These are phyloP conservation scores for Apus apus DNA, from an alignment of 2,113 vertebrate species.

Conservation along the genomic window DNA sequence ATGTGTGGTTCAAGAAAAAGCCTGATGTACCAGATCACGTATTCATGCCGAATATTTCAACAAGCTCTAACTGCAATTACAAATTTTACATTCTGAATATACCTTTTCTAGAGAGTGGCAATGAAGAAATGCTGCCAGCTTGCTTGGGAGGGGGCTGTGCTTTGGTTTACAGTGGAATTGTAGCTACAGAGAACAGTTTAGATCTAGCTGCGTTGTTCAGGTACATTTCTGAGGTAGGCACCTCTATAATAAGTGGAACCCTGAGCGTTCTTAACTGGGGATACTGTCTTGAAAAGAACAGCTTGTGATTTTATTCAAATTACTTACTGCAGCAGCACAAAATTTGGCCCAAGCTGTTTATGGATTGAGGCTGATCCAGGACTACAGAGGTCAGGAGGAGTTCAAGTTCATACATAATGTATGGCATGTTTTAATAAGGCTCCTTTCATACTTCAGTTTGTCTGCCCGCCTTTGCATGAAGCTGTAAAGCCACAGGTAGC, in stretches of 20 bases:
- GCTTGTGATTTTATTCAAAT: constrained; percentile 59
- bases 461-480: constrained; percentile 57
- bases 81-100: neutral
- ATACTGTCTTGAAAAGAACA: constrained; percentile 36
- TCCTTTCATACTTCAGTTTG: constrained; percentile 60
- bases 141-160: neutral
- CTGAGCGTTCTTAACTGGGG: constrained; percentile 27
- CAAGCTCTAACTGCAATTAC: neutral
- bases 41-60: neutral
- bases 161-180: neutral
- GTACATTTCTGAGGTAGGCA: constrained; percentile 5
- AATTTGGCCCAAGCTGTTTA: constrained; percentile 62
- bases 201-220: neutral
- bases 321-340: constrained; percentile 55
- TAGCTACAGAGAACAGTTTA: neutral
- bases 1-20: neutral
- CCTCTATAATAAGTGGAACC: constrained; percentile 21
- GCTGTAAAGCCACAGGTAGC: constrained; percentile 62
- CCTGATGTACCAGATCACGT: neutral
- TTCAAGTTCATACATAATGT: constrained; percentile 75
- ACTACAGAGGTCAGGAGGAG: constrained; percentile 72
- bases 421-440: constrained; percentile 70
- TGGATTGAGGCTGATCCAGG: constrained; percentile 64
- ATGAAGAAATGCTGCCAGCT: neutral
- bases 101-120: neutral